Percentiles rank a stretch among this genome's conserved stretches.
These are phyloP conservation scores for Nicator chloris DNA, from an alignment of 2,113 vertebrate genomes.

Conservation along the genomic window DNA sequence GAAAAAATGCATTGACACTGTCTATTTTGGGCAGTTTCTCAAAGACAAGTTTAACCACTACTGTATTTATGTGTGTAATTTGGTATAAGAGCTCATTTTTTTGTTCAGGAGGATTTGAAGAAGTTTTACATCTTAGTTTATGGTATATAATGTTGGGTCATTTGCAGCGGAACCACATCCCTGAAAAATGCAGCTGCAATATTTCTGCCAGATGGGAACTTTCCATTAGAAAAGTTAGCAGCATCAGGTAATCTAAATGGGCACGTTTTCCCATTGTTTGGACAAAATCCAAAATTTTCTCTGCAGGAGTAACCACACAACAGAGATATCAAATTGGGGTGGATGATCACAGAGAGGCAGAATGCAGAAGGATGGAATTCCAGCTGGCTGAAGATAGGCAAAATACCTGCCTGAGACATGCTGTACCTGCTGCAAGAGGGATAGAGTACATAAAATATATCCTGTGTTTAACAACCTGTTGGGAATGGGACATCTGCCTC, in stretches of 20 bases:
- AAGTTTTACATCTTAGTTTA: neutral
- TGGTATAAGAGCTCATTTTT: constrained; percentile 17
- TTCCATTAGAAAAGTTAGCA: constrained; percentile 36
- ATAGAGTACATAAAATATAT: neutral
- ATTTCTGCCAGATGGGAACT: constrained; percentile 33
- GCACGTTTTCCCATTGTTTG: constrained; percentile 15
- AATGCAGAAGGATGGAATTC: neutral
- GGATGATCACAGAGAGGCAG: neutral
- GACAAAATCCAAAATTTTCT: constrained; percentile 30
- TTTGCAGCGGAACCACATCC: constrained; percentile 31
- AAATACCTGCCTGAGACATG: neutral
- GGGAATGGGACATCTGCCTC: neutral
- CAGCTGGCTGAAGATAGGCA: neutral
- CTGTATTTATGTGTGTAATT: neutral
- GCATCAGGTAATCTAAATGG: constrained; percentile 45
- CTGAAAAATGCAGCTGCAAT: constrained; percentile 7
- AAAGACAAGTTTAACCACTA: neutral
- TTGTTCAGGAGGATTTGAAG: neutral
- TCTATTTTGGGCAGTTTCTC: neutral
- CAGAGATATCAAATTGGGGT: neutral
- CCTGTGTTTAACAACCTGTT: neutral
- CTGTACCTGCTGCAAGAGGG: neutral
- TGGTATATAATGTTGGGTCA: neutral
- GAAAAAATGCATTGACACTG: neutral
- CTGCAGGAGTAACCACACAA: neutral